Evolutionary conservation across 2,888 invertebrate genomes (phyloP).

Genomic region (Sphinx pinastri): DNA sequence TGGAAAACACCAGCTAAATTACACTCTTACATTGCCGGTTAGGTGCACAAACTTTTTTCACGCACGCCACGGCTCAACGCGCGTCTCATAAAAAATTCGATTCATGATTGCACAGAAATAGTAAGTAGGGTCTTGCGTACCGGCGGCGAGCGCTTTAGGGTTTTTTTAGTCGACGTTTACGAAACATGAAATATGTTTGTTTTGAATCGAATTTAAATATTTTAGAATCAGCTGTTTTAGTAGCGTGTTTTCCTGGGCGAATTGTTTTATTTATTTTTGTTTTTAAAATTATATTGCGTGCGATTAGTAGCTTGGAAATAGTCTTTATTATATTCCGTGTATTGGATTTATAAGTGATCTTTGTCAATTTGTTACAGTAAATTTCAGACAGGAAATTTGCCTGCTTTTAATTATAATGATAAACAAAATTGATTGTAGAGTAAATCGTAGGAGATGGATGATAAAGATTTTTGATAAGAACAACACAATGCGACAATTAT

Average conservation of each 20-base stretch:
- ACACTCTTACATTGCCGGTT: conserved; percentile 39
- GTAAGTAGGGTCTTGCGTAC: conserved; percentile 61
- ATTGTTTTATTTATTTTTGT: conserved; percentile 23
- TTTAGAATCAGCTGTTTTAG: conserved; percentile 50
- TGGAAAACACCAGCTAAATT: conserved; percentile 39
- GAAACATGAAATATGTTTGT: conserved; percentile 54
- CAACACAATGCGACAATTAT: too few relatives aligned
- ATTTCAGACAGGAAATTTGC: too few relatives aligned
- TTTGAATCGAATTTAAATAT: conserved; percentile 55
- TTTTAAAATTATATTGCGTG: conserved; percentile 18
- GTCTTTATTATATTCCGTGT: neutral
- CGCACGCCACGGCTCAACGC: conserved; percentile 74
- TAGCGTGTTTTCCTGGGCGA: conserved; percentile 31
- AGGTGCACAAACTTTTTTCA: conserved; percentile 62
- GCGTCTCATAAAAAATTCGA: conserved; percentile 76
- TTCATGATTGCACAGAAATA: conserved; percentile 73
- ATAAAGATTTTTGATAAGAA: too few relatives aligned
- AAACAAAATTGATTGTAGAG: too few relatives aligned
- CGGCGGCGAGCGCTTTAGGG: conserved; percentile 51
- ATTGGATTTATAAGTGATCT: neutral
- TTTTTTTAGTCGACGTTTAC: conserved; percentile 50
- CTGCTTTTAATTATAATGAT: too few relatives aligned
- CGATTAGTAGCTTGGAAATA: conserved; percentile 26
- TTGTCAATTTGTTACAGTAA: neutral
- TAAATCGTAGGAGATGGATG: too few relatives aligned